Conservation (phyloP, 2,797 vertebrate genomes). For the Trachurus trachurus region DNA sequence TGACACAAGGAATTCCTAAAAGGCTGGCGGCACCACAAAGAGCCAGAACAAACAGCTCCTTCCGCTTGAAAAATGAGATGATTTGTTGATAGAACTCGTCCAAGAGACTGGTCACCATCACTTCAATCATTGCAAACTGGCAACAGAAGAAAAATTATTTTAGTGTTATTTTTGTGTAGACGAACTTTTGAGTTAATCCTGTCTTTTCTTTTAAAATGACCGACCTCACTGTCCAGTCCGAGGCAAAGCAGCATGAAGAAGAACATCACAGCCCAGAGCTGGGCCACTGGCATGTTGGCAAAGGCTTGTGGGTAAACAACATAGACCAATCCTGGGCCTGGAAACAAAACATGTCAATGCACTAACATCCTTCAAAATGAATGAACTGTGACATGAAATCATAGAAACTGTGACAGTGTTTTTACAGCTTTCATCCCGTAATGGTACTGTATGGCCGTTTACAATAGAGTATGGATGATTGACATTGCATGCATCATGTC, state of each 20-base stretch:
- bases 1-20: conserved; percentile 84
- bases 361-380: neutral
- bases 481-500: too few relatives aligned
- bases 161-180: neutral
- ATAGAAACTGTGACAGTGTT: neutral
- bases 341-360: conserved; percentile 9
- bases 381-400: neutral
- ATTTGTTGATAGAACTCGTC: conserved; percentile 74
- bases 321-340: conserved; percentile 86
- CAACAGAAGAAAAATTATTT: too few relatives aligned
- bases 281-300: conserved; percentile 85
- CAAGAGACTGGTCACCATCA: conserved; percentile 87
- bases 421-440: too few relatives aligned
- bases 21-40: conserved; percentile 76
- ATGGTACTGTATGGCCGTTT: too few relatives aligned
- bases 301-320: conserved; percentile 89
- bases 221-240: conserved; percentile 87
- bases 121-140: conserved; percentile 89
- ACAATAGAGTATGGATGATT: too few relatives aligned
- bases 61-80: conserved; percentile 75
- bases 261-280: conserved; percentile 87
- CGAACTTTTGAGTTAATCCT: neutral
- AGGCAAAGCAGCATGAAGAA: conserved; percentile 89
- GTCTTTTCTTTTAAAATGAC: too few relatives aligned
- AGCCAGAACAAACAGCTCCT: conserved; percentile 84